A percentile compares a stretch with the other conserved stretches of the same genome.
Evolutionary conservation across 2,113 vertebrate species (phyloP).

Genomic region (Nothobranchius furzeri): DNA sequence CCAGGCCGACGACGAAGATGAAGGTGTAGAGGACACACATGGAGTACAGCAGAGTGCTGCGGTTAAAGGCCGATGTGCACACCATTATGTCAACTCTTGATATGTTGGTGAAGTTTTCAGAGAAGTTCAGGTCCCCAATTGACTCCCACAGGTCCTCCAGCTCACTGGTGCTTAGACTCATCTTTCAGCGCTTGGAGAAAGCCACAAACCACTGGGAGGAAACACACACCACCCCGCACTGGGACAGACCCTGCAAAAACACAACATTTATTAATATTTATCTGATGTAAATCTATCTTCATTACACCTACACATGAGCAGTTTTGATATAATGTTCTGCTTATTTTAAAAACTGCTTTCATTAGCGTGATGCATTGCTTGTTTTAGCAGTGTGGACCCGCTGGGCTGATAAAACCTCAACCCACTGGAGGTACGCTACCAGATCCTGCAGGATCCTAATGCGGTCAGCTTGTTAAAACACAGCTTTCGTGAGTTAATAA

Average conservation of each 20-base stretch:
- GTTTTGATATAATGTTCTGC: neutral
- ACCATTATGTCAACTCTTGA: slow-evolving; percentile 77
- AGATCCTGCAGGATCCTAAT: slow-evolving; percentile 62
- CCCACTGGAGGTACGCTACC: slow-evolving; percentile 49
- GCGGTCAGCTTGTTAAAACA: slow-evolving; percentile 69
- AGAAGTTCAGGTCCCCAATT: slow-evolving; percentile 83
- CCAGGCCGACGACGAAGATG: slow-evolving; percentile 89
- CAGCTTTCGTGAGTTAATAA: slow-evolving; percentile 47
- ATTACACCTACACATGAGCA: slow-evolving; percentile 2
- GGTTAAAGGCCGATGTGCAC: slow-evolving; percentile 82
- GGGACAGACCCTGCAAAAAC: slow-evolving; percentile 50
- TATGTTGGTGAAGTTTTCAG: slow-evolving; percentile 77
- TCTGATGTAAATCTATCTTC: slow-evolving; percentile 12
- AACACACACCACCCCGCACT: slow-evolving; percentile 39
- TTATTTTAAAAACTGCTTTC: slow-evolving; percentile 37
- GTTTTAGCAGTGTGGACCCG: slow-evolving; percentile 32
- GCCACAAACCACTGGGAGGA: slow-evolving; percentile 29
- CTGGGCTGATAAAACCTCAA: slow-evolving; percentile 54
- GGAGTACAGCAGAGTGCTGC: slow-evolving; percentile 82
- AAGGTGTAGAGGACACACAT: slow-evolving; percentile 91
- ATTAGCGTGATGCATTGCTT: slow-evolving; percentile 28
- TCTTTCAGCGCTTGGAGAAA: slow-evolving; percentile 59
- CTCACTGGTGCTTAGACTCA: slow-evolving; percentile 71
- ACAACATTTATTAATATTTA: slow-evolving; percentile 38
- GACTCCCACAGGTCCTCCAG: slow-evolving; percentile 79